Evolutionary conservation across 2,888 invertebrate genomes (phyloP).

Genomic region (Selenia dentaria): DNA sequence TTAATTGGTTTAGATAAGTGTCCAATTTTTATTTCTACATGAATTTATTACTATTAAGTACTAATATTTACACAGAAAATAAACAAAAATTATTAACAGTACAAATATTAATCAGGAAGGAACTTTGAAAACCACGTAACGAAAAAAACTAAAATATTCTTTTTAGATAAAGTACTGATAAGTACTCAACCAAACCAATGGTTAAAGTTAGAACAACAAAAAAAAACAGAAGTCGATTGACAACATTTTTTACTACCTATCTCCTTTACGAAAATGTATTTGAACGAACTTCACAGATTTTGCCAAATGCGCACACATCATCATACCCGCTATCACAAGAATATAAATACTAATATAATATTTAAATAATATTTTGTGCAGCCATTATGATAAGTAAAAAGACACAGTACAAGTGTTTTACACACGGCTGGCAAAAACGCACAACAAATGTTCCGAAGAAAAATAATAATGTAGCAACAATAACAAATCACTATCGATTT

Average conservation of each 20-base stretch:
- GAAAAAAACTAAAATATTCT: conserved; percentile 37
- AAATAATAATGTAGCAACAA: conserved; percentile 25
- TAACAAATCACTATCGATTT: conserved; percentile 40
- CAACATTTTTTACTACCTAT: no score
- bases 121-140: conserved; percentile 58
- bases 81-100: conserved; percentile 14
- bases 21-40: no score
- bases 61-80: conserved; percentile 35
- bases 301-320: not conserved
- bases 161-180: not conserved
- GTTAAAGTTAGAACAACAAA: no score
- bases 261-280: no score
- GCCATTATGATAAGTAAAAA: conserved; percentile 2
- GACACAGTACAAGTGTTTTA: conserved; percentile 6
- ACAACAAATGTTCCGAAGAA: conserved; percentile 38
- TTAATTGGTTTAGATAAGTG: no score
- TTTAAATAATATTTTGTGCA: no score
- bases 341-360: no score
- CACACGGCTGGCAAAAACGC: conserved; percentile 37
- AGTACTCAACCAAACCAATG: no score
- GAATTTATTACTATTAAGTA: conserved; percentile 28
- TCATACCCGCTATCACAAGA: no score
- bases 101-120: conserved; percentile 55
- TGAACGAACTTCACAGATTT: conserved; percentile 26
- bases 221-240: no score